Conservation (phyloP, 1,140 invertebrate genomes). For the Elysia chlorotica region DNA sequence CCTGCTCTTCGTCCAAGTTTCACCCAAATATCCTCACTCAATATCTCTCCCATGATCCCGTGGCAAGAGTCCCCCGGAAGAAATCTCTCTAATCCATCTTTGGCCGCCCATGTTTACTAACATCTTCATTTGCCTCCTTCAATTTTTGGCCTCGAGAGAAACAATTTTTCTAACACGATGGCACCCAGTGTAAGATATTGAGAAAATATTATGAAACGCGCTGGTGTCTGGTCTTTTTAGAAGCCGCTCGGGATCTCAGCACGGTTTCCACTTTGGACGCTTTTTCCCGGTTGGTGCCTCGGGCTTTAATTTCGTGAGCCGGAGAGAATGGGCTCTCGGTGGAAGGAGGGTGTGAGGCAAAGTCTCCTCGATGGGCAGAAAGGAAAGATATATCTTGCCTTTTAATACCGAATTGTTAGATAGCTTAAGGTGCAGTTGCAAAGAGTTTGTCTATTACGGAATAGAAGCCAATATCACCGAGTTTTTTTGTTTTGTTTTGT, state of each 20-base stretch:
- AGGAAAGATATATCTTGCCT: too few species aligned
- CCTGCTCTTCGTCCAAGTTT: too few species aligned
- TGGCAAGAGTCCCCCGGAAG: neutral
- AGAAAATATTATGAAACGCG: neutral
- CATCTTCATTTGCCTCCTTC: neutral
- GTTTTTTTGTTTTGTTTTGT: too few species aligned
- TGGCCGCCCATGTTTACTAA: neutral
- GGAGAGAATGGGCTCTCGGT: neutral
- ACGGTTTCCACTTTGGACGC: neutral
- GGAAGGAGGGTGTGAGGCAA: too few species aligned
- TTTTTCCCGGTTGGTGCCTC: too few species aligned
- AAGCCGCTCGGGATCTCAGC: neutral
- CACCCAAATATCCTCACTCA: too few species aligned
- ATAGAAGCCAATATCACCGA: too few species aligned
- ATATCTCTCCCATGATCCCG: too few species aligned
- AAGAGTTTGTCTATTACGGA: too few species aligned
- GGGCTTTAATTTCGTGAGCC: neutral
- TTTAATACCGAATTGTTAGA: too few species aligned
- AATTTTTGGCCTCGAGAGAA: neutral
- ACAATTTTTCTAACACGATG: neutral
- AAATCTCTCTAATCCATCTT: neutral
- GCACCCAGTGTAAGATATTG: neutral
- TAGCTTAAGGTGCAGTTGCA: too few species aligned
- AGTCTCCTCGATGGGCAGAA: too few species aligned
- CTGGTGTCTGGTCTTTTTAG: neutral